Conservation (phyloP, 2,888 invertebrate species). For the Acholoe squamosa region DNA sequence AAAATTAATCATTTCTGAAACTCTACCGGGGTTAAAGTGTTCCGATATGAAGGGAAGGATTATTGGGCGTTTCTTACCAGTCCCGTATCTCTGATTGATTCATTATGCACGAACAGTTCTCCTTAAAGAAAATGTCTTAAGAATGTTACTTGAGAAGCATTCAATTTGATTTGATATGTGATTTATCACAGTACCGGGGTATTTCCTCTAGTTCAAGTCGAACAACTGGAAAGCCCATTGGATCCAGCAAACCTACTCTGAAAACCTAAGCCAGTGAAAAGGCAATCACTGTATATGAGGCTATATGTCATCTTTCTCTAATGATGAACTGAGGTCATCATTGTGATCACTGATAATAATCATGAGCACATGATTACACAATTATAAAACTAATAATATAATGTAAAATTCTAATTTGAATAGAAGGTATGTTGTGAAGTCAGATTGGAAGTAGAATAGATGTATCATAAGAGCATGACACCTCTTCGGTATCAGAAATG, state of each 20-base stretch:
- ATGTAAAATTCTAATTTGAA: too few species aligned
- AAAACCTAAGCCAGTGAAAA: too few species aligned
- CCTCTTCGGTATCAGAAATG: too few species aligned
- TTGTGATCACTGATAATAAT: too few species aligned
- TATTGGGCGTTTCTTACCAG: slow-evolving; percentile 36
- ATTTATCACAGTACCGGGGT: not conserved
- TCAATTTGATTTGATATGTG: not conserved
- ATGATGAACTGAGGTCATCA: too few species aligned
- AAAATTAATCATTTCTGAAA: slow-evolving; percentile 40
- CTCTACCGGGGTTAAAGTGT: not conserved
- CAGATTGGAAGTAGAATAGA: too few species aligned
- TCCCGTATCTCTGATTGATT: not conserved
- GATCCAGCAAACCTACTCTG: not conserved
- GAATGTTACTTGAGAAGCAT: not conserved
- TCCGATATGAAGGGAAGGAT: not conserved
- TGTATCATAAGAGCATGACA: too few species aligned
- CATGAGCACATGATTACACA: too few species aligned
- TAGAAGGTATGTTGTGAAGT: too few species aligned
- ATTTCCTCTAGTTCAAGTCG: not conserved
- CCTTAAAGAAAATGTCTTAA: not conserved
- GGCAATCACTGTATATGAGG: too few species aligned
- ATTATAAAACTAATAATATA: too few species aligned
- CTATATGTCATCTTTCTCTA: too few species aligned
- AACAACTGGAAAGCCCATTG: not conserved
- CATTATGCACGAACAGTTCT: not conserved